A percentile compares a stretch with the other conserved stretches of the same genome.
These are phyloP conservation scores for Xenops minutus DNA, from an alignment of 2,797 vertebrate species.

Conservation along the genomic window DNA sequence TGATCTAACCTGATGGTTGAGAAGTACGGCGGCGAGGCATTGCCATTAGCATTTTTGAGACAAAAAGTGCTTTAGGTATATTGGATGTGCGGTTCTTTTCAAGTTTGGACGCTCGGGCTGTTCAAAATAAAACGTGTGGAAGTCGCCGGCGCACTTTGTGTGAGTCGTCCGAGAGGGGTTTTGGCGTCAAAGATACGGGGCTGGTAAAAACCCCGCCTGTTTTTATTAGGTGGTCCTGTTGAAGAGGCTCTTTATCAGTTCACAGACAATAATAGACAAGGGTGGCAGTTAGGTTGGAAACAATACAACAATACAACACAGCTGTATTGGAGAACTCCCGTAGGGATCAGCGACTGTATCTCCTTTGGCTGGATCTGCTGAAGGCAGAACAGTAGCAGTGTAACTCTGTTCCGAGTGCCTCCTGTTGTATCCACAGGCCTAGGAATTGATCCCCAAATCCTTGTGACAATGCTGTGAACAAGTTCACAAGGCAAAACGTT, in stretches of 20 bases:
- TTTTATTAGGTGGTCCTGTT: neutral
- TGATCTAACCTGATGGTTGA: neutral
- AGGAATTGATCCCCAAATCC: neutral
- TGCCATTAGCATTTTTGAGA: rapidly evolving
- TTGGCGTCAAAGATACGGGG: neutral
- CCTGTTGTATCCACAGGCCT: neutral
- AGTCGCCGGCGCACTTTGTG: rapidly evolving
- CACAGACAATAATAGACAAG: neutral
- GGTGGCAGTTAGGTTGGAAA: neutral
- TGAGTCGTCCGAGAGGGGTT: rapidly evolving
- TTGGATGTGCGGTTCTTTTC: neutral
- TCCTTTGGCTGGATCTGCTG: neutral
- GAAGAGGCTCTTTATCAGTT: neutral
- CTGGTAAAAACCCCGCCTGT: rapidly evolving
- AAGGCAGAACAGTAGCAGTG: neutral
- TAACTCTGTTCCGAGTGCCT: neutral
- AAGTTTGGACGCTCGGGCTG: neutral
- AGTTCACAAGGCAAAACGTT: neutral
- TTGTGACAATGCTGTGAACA: neutral
- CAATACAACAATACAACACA: neutral
- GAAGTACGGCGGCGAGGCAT: rapidly evolving
- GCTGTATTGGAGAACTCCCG: neutral
- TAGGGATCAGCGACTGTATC: neutral
- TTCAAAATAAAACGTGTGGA: rapidly evolving
- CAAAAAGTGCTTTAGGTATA: neutral